Conservation (phyloP, 2,888 invertebrate genomes). For the Philaethria dido region DNA sequence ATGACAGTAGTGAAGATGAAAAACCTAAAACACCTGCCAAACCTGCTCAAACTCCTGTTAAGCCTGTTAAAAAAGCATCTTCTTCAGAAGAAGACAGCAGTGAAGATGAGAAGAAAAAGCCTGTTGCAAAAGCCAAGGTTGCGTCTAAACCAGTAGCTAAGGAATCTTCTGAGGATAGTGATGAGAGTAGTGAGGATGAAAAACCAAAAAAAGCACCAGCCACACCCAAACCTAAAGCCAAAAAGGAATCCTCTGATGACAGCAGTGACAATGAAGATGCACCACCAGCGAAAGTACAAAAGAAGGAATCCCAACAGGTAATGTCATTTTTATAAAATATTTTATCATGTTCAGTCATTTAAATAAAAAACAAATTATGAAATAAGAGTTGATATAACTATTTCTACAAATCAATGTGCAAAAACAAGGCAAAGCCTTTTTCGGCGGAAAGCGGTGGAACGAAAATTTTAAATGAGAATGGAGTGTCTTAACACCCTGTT, state of each 20-base stretch:
- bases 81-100: slow-evolving; percentile 62
- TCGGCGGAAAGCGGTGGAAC: too few species aligned
- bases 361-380: not conserved
- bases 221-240: slow-evolving; percentile 37
- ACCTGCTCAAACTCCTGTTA: slow-evolving; percentile 42
- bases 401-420: too few species aligned
- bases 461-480: too few species aligned
- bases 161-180: slow-evolving; percentile 46
- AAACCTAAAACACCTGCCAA: slow-evolving; percentile 46
- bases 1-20: slow-evolving; percentile 69
- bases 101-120: slow-evolving; percentile 58
- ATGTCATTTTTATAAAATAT: slow-evolving; percentile 10
- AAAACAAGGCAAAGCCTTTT: too few species aligned
- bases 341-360: not conserved
- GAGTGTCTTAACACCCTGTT: too few species aligned
- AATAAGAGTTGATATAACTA: too few species aligned
- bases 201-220: slow-evolving; percentile 30
- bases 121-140: slow-evolving; percentile 30
- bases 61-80: slow-evolving; percentile 48
- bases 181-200: slow-evolving; percentile 41
- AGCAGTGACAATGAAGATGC: slow-evolving; percentile 46
- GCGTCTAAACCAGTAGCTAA: slow-evolving; percentile 24
- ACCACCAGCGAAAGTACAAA: slow-evolving; percentile 57
- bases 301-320: slow-evolving; percentile 53
- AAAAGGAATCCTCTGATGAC: slow-evolving; percentile 38